These are phyloP conservation scores for Rhinella marina DNA, from an alignment of 2,797 vertebrate species.

Conservation along the genomic window DNA sequence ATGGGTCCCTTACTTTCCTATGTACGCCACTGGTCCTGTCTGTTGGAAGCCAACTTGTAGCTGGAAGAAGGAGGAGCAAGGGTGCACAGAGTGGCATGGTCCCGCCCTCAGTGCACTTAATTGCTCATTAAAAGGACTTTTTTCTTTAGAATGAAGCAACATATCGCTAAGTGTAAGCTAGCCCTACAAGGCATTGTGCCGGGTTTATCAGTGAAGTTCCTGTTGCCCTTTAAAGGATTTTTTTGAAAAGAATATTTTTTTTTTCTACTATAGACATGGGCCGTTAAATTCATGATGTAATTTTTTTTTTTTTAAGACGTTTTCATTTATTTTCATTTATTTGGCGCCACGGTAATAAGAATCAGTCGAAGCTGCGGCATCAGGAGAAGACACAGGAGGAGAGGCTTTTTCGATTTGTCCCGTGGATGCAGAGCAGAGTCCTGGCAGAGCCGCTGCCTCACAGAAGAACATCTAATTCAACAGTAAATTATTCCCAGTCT, in stretches of 20 bases:
- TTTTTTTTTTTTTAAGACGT: constrained; percentile 69
- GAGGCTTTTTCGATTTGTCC: constrained; percentile 62
- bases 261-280: constrained; percentile 63
- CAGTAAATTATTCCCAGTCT: constrained; percentile 77
- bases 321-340: constrained; percentile 80
- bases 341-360: constrained; percentile 78
- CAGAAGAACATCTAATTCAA: constrained; percentile 67
- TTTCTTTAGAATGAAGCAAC: no score
- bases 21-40: no score
- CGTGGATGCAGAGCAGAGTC: constrained; percentile 61
- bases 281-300: constrained; percentile 70
- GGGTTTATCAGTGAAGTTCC: not conserved
- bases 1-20: no score
- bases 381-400: constrained; percentile 68
- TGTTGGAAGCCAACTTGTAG: no score
- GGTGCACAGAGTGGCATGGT: no score
- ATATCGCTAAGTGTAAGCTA: no score
- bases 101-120: no score
- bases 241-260: constrained; percentile 20
- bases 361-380: constrained; percentile 72
- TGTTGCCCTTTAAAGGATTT: constrained; percentile 41
- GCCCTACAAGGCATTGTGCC: no score
- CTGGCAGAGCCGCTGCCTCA: constrained; percentile 66
- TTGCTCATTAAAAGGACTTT: no score
- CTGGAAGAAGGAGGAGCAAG: no score